A percentile compares a stretch with the other conserved stretches of the same genome.
phyloP scores from a whole-genome alignment of 2,888 invertebrate genomes.

The Xestia rhomboidea region DNA sequence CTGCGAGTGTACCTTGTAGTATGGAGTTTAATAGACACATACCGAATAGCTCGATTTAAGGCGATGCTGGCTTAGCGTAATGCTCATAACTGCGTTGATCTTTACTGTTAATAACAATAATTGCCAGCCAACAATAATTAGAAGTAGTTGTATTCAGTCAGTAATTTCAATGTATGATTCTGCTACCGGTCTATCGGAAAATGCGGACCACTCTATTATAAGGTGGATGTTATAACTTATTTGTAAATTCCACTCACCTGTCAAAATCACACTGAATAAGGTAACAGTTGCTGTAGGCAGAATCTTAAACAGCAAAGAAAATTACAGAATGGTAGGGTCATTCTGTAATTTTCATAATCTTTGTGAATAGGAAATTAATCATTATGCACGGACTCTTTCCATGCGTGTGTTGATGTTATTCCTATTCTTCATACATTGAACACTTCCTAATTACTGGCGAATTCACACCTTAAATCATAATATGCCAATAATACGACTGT shows the following conservation, averaged over 20 bases:
- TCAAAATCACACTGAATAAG: neutral
- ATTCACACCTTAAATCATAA: constrained; percentile 60
- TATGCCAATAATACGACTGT: neutral
- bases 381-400: constrained; percentile 67
- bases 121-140: neutral
- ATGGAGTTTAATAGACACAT: neutral
- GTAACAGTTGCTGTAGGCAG: constrained; percentile 15
- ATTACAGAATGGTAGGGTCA: no score
- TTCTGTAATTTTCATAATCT: constrained; percentile 66
- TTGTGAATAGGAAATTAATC: constrained; percentile 79
- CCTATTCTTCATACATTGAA: constrained; percentile 65
- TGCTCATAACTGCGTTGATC: neutral
- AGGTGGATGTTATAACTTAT: neutral
- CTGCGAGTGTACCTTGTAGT: neutral
- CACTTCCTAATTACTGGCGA: constrained; percentile 70
- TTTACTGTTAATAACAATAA: neutral
- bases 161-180: neutral
- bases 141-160: neutral
- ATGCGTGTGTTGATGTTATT: constrained; percentile 76
- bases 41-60: neutral
- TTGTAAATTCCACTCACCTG: neutral
- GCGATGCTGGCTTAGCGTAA: neutral
- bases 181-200: neutral
- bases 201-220: neutral
- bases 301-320: neutral